Percentiles rank a stretch among this genome's conserved stretches.
Evolutionary conservation across 2,888 invertebrate species (phyloP).

Genomic region (Scaptomyza polygonia): DNA sequence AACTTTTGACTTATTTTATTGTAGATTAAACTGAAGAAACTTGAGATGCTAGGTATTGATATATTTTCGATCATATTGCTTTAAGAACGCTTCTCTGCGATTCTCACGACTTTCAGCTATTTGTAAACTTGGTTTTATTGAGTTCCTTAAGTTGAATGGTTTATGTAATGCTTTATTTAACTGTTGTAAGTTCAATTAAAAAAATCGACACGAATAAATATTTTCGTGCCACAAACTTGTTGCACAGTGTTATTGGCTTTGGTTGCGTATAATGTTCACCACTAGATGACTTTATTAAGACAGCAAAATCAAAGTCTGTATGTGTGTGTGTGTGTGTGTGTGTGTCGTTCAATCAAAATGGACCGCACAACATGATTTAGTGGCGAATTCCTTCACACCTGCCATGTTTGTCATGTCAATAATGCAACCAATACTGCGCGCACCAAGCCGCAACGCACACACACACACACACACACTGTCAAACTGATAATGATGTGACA

Average conservation of each 20-base stretch:
- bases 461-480: conserved; percentile 12
- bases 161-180: too few relatives aligned
- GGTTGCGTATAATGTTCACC: conserved; percentile 30
- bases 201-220: too few relatives aligned
- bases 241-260: conserved; percentile 44
- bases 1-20: too few relatives aligned
- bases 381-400: conserved; percentile 79
- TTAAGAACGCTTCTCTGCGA: neutral
- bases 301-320: conserved; percentile 33
- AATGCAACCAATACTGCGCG: conserved; percentile 69
- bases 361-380: conserved; percentile 75
- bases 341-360: conserved; percentile 70
- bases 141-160: too few relatives aligned
- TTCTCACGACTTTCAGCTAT: neutral
- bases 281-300: conserved; percentile 77
- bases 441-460: conserved; percentile 23
- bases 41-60: too few relatives aligned
- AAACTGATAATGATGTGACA: conserved; percentile 79
- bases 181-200: too few relatives aligned
- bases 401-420: conserved; percentile 75
- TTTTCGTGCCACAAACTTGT: conserved; percentile 15
- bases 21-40: too few relatives aligned
- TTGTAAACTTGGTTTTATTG: too few relatives aligned
- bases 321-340: conserved; percentile 1
- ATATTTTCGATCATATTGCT: too few relatives aligned